Percentiles rank a stretch among this genome's conserved stretches.
Evolutionary conservation across 2,797 vertebrate genomes (phyloP).

Genomic region (Tarsius wallacei): DNA sequence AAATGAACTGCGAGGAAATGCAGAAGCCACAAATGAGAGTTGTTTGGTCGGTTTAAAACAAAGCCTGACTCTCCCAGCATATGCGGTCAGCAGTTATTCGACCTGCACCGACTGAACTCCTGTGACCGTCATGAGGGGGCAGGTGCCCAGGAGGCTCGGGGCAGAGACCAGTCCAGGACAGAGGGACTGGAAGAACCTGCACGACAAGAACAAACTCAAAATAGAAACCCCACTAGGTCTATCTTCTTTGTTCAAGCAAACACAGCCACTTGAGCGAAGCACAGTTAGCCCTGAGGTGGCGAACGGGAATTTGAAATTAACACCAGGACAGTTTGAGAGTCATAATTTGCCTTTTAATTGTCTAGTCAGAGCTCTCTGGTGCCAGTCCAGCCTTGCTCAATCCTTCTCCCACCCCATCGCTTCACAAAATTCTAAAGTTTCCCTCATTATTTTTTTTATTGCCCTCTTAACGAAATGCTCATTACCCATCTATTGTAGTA

Average conservation of each 20-base stretch:
- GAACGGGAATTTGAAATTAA: not conserved
- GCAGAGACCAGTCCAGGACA: not conserved
- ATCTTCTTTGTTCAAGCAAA: not conserved
- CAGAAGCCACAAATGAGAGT: not conserved
- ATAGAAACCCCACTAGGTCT: not conserved
- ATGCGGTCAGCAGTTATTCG: not conserved
- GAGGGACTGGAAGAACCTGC: not conserved
- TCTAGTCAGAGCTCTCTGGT: not conserved
- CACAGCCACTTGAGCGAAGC: not conserved
- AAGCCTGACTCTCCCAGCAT: not conserved
- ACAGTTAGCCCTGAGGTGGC: not conserved
- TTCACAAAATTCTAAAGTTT: not conserved
- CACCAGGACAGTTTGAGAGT: not conserved
- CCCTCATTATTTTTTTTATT: not conserved
- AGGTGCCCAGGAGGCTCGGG: not conserved
- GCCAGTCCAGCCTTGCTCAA: not conserved
- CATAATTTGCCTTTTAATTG: not conserved
- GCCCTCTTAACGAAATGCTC: not conserved
- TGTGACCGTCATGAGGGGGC: not conserved
- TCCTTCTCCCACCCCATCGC: not conserved
- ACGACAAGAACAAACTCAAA: conserved; percentile 16
- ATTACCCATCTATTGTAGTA: not conserved
- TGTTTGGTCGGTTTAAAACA: not conserved
- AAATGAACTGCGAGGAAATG: conserved; percentile 11
- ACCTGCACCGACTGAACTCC: not conserved